These are phyloP conservation scores for Calypte anna DNA, from an alignment of 2,113 vertebrate genomes.

Conservation along the genomic window DNA sequence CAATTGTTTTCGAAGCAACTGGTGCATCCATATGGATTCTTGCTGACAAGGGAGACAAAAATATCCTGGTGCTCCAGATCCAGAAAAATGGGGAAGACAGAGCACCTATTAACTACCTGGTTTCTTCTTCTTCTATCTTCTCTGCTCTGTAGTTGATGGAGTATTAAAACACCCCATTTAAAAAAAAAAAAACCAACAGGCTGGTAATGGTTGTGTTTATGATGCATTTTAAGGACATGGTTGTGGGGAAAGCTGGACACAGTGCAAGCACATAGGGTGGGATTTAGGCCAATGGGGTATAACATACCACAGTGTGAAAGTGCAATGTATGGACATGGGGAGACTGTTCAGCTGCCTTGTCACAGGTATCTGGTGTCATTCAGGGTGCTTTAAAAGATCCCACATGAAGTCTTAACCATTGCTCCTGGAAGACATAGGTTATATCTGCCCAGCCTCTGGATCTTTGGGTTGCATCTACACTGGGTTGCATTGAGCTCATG, in stretches of 20 bases:
- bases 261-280: neutral
- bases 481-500: neutral
- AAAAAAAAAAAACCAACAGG: neutral
- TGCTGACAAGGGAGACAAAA: constrained; percentile 45
- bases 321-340: neutral
- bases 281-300: neutral
- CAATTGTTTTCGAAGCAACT: constrained; percentile 68
- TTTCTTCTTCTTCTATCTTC: neutral
- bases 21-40: constrained; percentile 58
- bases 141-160: neutral
- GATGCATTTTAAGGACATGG: neutral
- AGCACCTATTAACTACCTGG: neutral
- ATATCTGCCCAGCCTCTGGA: neutral
- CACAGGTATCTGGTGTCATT: neutral
- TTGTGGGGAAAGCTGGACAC: neutral
- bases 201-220: neutral
- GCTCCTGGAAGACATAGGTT: neutral
- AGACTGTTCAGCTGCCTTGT: neutral
- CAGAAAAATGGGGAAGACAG: neutral
- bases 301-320: neutral
- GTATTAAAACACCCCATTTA: neutral
- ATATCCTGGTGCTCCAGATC: neutral
- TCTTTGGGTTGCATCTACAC: neutral
- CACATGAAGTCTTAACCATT: neutral
- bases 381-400: neutral